A percentile compares a stretch with the other conserved stretches of the same genome.
phyloP scores from a whole-genome alignment of 2,888 invertebrate genomes.

The Netelia melanura region DNA sequence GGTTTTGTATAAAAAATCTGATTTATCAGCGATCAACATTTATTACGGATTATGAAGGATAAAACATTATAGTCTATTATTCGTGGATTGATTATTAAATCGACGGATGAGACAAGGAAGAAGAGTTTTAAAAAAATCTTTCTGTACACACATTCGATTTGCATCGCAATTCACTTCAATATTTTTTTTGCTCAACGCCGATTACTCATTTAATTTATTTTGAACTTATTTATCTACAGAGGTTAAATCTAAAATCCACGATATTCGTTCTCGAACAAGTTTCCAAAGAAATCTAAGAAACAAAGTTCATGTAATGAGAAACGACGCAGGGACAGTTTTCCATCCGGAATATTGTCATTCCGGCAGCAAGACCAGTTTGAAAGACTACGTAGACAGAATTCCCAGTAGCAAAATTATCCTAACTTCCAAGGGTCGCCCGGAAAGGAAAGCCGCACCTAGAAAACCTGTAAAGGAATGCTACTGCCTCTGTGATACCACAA shows the following conservation, averaged over 20 bases:
- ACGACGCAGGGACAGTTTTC: constrained; percentile 71
- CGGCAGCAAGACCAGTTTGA: background rate
- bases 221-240: too few species aligned
- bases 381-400: constrained; percentile 62
- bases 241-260: background rate
- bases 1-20: background rate
- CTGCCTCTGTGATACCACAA: constrained; percentile 71
- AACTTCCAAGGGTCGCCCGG: constrained; percentile 72
- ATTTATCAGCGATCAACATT: background rate
- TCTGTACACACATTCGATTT: background rate
- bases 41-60: background rate
- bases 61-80: background rate
- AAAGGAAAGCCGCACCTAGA: constrained; percentile 59
- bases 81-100: background rate
- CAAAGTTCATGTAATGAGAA: constrained; percentile 60
- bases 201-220: background rate
- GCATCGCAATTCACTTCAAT: background rate
- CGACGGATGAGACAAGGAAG: background rate
- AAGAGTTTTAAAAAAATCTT: constrained; percentile 11
- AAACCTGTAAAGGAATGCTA: constrained; percentile 79
- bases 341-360: constrained; percentile 64
- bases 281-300: background rate
- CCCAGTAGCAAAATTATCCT: constrained; percentile 71
- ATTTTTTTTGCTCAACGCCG: background rate
- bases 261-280: background rate